phyloP scores from a whole-genome alignment of 2,888 invertebrate genomes.

The Xanthorhoe spadicearia region DNA sequence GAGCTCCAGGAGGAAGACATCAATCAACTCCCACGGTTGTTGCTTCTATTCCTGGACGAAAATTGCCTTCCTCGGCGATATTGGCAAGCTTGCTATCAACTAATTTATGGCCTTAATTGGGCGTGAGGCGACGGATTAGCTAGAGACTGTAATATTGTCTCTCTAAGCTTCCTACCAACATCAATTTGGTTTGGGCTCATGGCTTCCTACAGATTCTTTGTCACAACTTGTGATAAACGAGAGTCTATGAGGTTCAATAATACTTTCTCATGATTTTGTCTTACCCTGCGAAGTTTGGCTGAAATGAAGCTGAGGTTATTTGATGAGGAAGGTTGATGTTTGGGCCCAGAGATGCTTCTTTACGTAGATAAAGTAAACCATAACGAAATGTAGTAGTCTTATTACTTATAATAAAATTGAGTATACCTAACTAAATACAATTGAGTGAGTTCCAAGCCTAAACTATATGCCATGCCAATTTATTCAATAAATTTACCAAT shows the following conservation, averaged over 20 bases:
- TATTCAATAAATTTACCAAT: background rate
- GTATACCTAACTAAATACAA: too few species aligned
- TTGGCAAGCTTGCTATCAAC: slow-evolving; percentile 59
- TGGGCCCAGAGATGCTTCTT: background rate
- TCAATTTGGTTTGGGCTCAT: background rate
- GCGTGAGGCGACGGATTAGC: slow-evolving; percentile 39
- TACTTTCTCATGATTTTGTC: background rate
- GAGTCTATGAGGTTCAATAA: background rate
- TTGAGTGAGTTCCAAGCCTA: background rate
- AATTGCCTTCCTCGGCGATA: slow-evolving; percentile 55
- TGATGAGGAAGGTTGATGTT: background rate
- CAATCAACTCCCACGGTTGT: slow-evolving; percentile 43
- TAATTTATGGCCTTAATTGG: slow-evolving; percentile 62
- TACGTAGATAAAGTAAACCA: too few species aligned
- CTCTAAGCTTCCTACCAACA: slow-evolving; percentile 2
- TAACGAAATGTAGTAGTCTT: too few species aligned
- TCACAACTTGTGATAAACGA: background rate
- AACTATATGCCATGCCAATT: background rate
- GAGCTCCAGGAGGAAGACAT: slow-evolving; percentile 39
- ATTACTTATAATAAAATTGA: too few species aligned
- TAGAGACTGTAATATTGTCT: slow-evolving; percentile 13
- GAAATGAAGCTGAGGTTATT: background rate
- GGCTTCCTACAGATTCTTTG: too few species aligned
- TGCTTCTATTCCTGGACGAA: slow-evolving; percentile 54
- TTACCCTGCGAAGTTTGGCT: background rate